phyloP scores from a whole-genome alignment of 35 echinoderm and acorn worm species.

The Apostichopus californicus region DNA sequence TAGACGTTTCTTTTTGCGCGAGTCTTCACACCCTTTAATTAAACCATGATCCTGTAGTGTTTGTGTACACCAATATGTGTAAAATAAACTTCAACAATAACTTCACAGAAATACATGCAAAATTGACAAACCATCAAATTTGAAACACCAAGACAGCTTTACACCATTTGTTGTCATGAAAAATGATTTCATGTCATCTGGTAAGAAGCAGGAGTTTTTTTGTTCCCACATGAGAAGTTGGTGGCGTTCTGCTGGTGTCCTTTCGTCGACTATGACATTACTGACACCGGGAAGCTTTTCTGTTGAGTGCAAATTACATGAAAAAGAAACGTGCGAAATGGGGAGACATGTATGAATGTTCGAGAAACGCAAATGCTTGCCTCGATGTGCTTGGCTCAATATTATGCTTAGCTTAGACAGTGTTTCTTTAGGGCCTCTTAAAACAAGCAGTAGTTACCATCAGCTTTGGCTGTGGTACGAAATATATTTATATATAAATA shows the following conservation, averaged over 20 bases:
- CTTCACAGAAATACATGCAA: too few relatives aligned
- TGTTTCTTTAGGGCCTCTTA: too few relatives aligned
- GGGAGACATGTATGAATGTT: background rate
- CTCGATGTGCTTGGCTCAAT: background rate
- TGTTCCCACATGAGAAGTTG: constrained; percentile 90
- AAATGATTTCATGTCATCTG: constrained; percentile 89
- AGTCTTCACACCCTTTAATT: too few relatives aligned
- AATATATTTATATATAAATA: too few relatives aligned
- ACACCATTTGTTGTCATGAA: constrained; percentile 89
- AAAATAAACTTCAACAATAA: too few relatives aligned
- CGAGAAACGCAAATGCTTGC: background rate
- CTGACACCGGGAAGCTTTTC: constrained; percentile 86
- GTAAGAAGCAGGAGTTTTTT: constrained; percentile 77
- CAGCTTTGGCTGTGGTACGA: too few relatives aligned
- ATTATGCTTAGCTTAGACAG: background rate
- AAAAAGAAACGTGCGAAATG: background rate
- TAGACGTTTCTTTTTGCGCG: too few relatives aligned
- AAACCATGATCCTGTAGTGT: too few relatives aligned
- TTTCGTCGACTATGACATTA: constrained; percentile 67
- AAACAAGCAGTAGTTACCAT: too few relatives aligned
- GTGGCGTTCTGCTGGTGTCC: constrained; percentile 72
- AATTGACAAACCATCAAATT: constrained; percentile 85
- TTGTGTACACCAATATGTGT: too few relatives aligned
- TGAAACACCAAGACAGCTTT: constrained; percentile 75
- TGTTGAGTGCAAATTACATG: constrained; percentile 34